These are phyloP conservation scores for Drosophila prostipennis DNA, from an alignment of 2,888 invertebrate genomes.

Conservation along the genomic window DNA sequence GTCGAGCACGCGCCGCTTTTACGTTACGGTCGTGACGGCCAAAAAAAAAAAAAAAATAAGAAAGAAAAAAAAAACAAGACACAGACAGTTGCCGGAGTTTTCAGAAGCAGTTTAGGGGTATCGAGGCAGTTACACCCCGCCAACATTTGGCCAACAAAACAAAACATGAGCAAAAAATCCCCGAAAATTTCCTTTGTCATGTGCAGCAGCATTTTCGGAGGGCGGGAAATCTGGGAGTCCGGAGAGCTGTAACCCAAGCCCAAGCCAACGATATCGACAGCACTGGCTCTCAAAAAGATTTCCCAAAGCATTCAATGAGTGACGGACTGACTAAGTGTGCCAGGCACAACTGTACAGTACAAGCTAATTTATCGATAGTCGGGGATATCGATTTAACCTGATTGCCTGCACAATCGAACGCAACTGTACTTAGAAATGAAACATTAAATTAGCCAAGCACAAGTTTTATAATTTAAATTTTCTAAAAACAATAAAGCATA, in stretches of 20 bases:
- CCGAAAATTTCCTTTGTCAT: conserved; percentile 41
- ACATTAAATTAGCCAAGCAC: background rate
- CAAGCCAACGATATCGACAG: conserved; percentile 25
- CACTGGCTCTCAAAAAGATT: conserved; percentile 39
- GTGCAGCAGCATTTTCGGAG: conserved; percentile 21
- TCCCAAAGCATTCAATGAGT: conserved; percentile 33
- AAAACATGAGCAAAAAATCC: conserved; percentile 1
- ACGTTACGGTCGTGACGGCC: conserved; percentile 69
- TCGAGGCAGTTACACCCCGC: conserved; percentile 23
- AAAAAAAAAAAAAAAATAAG: background rate
- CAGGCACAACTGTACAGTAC: conserved; percentile 27
- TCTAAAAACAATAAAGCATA: too few species aligned
- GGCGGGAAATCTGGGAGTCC: conserved; percentile 8
- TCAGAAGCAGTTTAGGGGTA: conserved; percentile 5
- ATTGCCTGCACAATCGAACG: background rate
- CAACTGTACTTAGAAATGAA: background rate
- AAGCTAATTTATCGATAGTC: conserved; percentile 12
- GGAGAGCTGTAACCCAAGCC: conserved; percentile 26
- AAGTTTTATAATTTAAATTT: too few species aligned
- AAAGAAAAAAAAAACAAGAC: conserved; percentile 12
- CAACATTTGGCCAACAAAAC: conserved; percentile 30
- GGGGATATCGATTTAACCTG: background rate
- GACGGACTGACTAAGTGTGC: conserved; percentile 25
- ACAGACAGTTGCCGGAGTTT: conserved; percentile 30
- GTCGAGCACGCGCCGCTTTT: conserved; percentile 69